A percentile compares a stretch with the other conserved stretches of the same genome.
These are phyloP conservation scores for Misgurnus mizolepis DNA, from an alignment of 2,113 vertebrate genomes.

Conservation along the genomic window DNA sequence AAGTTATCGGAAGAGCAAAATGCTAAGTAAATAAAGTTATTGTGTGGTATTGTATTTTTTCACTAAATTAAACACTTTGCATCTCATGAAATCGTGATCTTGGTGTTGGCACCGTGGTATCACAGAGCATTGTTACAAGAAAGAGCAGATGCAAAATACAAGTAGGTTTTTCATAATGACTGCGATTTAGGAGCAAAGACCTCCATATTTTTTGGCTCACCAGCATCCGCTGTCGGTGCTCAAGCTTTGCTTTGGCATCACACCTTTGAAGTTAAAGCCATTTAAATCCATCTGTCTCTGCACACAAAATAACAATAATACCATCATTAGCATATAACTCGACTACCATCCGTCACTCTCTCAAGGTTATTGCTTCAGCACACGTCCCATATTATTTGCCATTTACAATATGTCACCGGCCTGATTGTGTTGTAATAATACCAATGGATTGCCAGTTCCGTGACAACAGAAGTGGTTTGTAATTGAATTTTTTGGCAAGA, in stretches of 20 bases:
- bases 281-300: constrained; percentile 49
- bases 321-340: constrained; percentile 51
- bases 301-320: constrained; percentile 49
- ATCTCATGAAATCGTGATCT: not conserved
- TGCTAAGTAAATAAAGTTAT: too few species aligned
- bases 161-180: not conserved
- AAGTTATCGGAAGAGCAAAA: not conserved
- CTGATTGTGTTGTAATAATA: constrained; percentile 43
- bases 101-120: not conserved
- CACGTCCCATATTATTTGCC: constrained; percentile 37
- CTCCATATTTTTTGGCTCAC: not conserved
- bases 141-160: not conserved
- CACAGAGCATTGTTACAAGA: not conserved
- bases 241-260: constrained; percentile 19
- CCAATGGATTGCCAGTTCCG: constrained; percentile 27
- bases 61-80: not conserved
- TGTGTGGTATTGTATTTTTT: too few species aligned
- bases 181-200: constrained; percentile 34
- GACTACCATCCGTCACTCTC: constrained; percentile 38
- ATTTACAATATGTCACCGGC: constrained; percentile 43
- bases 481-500: constrained; percentile 45
- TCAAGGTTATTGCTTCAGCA: constrained; percentile 51
- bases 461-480: constrained; percentile 27
- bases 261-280: constrained; percentile 41
- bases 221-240: not conserved